Evolutionary conservation across 2,797 vertebrate species (phyloP).

Genomic region (Threskiornis aethiopicus): DNA sequence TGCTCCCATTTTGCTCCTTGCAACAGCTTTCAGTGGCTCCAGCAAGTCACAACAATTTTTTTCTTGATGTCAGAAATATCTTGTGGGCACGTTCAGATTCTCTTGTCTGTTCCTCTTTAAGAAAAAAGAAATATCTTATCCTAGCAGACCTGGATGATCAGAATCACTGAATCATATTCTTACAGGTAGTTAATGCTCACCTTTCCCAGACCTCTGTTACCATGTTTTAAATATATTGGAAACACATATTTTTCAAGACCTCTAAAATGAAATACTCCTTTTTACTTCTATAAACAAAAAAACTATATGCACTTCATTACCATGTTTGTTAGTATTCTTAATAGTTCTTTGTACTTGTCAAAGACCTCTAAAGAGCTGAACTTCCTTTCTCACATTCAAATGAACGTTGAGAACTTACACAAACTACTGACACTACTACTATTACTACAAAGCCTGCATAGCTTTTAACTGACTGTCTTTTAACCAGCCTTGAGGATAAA

Average conservation of each 20-base stretch:
- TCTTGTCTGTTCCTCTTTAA: neutral
- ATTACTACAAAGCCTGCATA: neutral
- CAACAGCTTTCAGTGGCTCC: neutral
- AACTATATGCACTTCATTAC: neutral
- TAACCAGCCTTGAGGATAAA: neutral
- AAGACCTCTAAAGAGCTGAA: neutral
- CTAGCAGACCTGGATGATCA: neutral
- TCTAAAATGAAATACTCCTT: neutral
- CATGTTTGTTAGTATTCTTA: neutral
- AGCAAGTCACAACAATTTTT: neutral
- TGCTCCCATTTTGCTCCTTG: neutral
- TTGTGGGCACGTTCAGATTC: neutral
- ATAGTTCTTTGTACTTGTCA: neutral
- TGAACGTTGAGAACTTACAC: neutral
- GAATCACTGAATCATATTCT: neutral
- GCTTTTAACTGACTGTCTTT: neutral
- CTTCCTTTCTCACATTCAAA: neutral
- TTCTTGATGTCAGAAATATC: neutral
- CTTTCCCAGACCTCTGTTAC: neutral
- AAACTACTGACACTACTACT: neutral
- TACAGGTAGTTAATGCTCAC: neutral
- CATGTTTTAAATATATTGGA: neutral
- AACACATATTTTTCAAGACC: neutral
- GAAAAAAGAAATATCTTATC: neutral
- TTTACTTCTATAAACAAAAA: neutral